These are phyloP conservation scores for Takifugu flavidus DNA, from an alignment of 2,113 vertebrate species.

Conservation along the genomic window DNA sequence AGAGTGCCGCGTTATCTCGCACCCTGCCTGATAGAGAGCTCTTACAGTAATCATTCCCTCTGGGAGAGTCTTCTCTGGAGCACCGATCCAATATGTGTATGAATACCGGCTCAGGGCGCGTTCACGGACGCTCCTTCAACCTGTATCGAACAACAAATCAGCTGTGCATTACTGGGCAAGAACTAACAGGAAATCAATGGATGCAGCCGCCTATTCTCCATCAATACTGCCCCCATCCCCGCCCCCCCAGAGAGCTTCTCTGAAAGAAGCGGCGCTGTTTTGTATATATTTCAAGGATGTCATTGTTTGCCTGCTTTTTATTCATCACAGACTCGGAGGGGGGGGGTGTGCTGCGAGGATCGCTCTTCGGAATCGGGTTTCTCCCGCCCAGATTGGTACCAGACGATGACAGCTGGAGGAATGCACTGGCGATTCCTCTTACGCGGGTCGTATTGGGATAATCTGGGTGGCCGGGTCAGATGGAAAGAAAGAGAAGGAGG, in stretches of 20 bases:
- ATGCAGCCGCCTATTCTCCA: slow-evolving; percentile 50
- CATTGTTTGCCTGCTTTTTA: slow-evolving; percentile 48
- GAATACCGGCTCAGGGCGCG: slow-evolving; percentile 15
- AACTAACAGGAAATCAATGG: slow-evolving; percentile 65
- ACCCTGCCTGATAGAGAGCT: slow-evolving; percentile 10
- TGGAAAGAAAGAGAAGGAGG: too few species aligned
- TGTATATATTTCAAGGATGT: slow-evolving; percentile 40
- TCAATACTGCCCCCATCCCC: slow-evolving; percentile 46
- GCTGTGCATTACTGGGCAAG: slow-evolving; percentile 35
- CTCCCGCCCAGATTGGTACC: slow-evolving; percentile 50
- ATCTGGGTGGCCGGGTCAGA: slow-evolving; percentile 21
- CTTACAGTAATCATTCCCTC: slow-evolving; percentile 21
- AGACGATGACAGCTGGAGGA: slow-evolving; percentile 67
- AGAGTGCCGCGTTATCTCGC: slow-evolving; percentile 16
- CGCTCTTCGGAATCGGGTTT: slow-evolving; percentile 53
- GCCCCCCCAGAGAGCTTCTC: slow-evolving; percentile 29
- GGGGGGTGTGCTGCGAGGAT: slow-evolving; percentile 10
- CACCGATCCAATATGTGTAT: slow-evolving; percentile 34
- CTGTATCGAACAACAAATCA: slow-evolving; percentile 58
- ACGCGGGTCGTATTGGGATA: slow-evolving; percentile 31
- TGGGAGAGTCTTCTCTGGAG: slow-evolving; percentile 20
- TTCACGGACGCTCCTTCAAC: slow-evolving; percentile 35
- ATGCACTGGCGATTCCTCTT: slow-evolving; percentile 50
- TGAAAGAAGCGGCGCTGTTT: slow-evolving; percentile 39
- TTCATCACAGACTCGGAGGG: slow-evolving; percentile 26